Evolutionary conservation across 2,113 vertebrate species (phyloP), one percentile per base, ranked within the genome.

Genomic region (Atlantisia rogersi): DNA sequence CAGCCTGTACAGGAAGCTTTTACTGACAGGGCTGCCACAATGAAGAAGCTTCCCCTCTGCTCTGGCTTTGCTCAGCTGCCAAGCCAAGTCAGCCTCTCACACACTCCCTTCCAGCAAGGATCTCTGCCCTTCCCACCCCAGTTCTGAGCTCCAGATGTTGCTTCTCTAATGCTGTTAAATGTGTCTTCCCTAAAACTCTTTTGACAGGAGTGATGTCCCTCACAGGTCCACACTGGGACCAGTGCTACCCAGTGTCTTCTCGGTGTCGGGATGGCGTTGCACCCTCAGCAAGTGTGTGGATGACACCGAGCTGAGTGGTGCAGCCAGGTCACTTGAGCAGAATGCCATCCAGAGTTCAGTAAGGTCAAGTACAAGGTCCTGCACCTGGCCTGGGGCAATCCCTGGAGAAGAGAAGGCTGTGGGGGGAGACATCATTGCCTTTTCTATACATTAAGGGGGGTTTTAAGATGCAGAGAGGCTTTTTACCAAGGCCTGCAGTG

Each of bases 61-160:
- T 28, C 39, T 53, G 46, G 26, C 50, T 88, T 80, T 53, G 20
- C 69, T 74, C 32, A 0, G 1, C 68, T 35, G 39, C 37, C 53
- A 35, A 31, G 28, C 20, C 0, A 1, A 46, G 56, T 18, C 42
- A 5, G 2, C 2, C 0, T 25, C 39, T 42, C 0, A 9, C 73
- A 80, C 91, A 12, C 68, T 93, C 86, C 75, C 28, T 68, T 40
- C 37, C n/a, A 58, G 44, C 31, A 28, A 52, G 46, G 56, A 28
- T 15, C 63, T 77, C 53, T 1, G 3, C 9, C 37, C 60, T 81
- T 50, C 10, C 65, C n/a, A 48, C 28, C 22, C 39, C 35, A 11
- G 8, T 26, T 58, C 81, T 71, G 24, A 67, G 2, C 15, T 50
- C 56, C 63, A 73, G 10, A 3, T 48, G 32, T 55, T 75, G 17